Evolutionary conservation across 2,797 vertebrate species (phyloP).

Genomic region (Acrossocheilus fasciatus): DNA sequence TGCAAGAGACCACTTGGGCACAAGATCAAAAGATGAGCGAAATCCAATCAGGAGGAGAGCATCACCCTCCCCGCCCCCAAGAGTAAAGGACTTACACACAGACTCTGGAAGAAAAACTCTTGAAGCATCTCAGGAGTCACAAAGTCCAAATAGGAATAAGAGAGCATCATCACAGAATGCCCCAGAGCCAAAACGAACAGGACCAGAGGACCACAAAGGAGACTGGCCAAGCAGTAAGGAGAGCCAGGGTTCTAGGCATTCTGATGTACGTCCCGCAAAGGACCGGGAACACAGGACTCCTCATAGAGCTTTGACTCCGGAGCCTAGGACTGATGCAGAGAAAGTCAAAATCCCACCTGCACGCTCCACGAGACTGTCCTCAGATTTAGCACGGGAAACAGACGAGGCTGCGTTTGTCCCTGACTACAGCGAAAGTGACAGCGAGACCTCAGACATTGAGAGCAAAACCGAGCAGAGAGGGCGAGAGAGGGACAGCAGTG

Average conservation of each 20-base stretch:
- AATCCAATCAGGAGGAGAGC: slow-evolving; percentile 72
- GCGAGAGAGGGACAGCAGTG: slow-evolving; percentile 74
- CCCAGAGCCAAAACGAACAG: slow-evolving; percentile 70
- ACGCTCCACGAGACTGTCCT: slow-evolving; percentile 78
- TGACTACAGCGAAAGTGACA: slow-evolving; percentile 93
- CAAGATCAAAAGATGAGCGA: slow-evolving; percentile 81
- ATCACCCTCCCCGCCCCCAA: slow-evolving; percentile 72
- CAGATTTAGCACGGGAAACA: slow-evolving; percentile 88
- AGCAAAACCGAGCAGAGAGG: slow-evolving; percentile 66
- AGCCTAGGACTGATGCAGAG: slow-evolving; percentile 73
- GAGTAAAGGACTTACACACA: slow-evolving; percentile 71
- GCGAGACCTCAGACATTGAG: slow-evolving; percentile 84
- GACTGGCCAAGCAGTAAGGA: slow-evolving; percentile 74
- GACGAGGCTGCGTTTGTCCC: slow-evolving; percentile 96
- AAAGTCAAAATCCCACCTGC: slow-evolving; percentile 74
- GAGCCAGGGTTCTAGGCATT: slow-evolving; percentile 66
- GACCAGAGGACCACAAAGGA: slow-evolving; percentile 71
- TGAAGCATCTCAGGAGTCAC: slow-evolving; percentile 67
- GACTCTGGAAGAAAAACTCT: slow-evolving; percentile 68
- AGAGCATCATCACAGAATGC: slow-evolving; percentile 71
- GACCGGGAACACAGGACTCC: slow-evolving; percentile 75
- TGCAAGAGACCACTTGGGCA: slow-evolving; percentile 75
- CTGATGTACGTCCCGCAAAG: slow-evolving; percentile 72
- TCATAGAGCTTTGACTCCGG: slow-evolving; percentile 65
- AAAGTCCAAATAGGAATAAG: slow-evolving; percentile 78